Evolutionary conservation across 2,113 vertebrate species (phyloP).

Genomic region (Melanerpes aurifrons): DNA sequence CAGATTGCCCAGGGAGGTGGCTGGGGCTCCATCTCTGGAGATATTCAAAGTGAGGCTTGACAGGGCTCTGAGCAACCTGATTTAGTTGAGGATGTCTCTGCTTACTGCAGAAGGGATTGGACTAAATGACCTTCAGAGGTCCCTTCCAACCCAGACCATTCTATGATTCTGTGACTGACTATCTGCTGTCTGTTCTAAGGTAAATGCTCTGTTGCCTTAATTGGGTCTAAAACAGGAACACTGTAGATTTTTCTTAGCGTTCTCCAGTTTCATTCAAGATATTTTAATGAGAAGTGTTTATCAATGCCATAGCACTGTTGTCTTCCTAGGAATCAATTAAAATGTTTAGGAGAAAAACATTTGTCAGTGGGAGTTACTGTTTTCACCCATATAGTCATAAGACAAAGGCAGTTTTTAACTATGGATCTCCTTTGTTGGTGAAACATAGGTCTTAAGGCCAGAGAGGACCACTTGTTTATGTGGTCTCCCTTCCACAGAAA

Average conservation of each 20-base stretch:
- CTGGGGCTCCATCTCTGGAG: too few species aligned
- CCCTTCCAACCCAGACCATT: too few species aligned
- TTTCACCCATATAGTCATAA: background rate
- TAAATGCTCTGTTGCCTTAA: background rate
- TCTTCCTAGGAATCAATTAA: background rate
- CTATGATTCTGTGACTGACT: too few species aligned
- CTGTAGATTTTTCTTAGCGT: background rate
- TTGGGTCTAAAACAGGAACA: background rate
- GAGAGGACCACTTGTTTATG: background rate
- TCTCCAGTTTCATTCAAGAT: background rate
- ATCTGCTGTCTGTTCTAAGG: background rate
- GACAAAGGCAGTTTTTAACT: background rate
- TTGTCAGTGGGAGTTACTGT: background rate
- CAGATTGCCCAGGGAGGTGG: too few species aligned
- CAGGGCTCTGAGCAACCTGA: too few species aligned
- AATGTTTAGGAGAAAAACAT: background rate
- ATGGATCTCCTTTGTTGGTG: background rate
- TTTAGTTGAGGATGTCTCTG: too few species aligned
- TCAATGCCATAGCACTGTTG: background rate
- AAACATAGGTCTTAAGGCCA: background rate
- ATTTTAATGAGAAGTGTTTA: background rate
- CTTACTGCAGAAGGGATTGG: too few species aligned
- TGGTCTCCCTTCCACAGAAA: background rate
- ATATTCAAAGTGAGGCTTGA: too few species aligned
- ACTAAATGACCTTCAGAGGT: too few species aligned